phyloP scores from a whole-genome alignment of 2,888 invertebrate species.

The Alloplasta piceator region DNA sequence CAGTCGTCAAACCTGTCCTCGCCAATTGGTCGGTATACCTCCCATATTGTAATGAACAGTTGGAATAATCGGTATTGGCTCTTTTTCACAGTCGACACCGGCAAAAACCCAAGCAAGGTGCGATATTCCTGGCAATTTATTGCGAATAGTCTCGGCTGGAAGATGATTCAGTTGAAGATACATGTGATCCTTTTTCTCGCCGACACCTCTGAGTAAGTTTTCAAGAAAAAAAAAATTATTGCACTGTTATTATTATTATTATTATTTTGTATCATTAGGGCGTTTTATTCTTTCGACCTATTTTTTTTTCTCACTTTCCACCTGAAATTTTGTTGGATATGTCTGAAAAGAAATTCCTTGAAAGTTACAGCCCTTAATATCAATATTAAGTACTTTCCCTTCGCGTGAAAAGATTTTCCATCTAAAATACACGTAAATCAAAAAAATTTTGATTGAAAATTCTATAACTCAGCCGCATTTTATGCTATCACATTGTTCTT shows the following conservation, averaged over 20 bases:
- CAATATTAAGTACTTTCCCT: too few species aligned
- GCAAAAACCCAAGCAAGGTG: slow-evolving; percentile 99
- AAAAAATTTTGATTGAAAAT: too few species aligned
- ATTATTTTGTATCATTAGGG: background rate
- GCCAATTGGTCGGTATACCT: slow-evolving; percentile 98
- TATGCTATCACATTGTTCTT: too few species aligned
- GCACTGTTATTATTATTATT: background rate
- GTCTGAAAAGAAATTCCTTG: too few species aligned
- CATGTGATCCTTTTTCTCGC: slow-evolving; percentile 97
- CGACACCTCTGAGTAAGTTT: slow-evolving; percentile 90
- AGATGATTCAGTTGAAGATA: slow-evolving; percentile 97
- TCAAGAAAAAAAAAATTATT: background rate
- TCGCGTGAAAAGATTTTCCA: too few species aligned
- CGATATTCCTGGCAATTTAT: slow-evolving; percentile 95
- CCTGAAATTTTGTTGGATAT: too few species aligned
- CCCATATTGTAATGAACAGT: slow-evolving; percentile 99
- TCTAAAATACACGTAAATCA: too few species aligned
- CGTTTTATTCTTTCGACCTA: too few species aligned
- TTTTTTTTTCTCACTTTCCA: too few species aligned
- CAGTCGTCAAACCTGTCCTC: slow-evolving; percentile 87
- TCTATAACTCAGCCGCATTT: too few species aligned
- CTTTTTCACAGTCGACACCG: slow-evolving; percentile 97
- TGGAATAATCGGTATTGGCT: slow-evolving; percentile 98
- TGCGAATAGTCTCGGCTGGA: slow-evolving; percentile 93
- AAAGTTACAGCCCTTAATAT: too few species aligned